Evolutionary conservation across 2,888 invertebrate species (phyloP), one percentile per base, ranked within the genome.

Genomic region (Dicyrtoma fusca): DNA sequence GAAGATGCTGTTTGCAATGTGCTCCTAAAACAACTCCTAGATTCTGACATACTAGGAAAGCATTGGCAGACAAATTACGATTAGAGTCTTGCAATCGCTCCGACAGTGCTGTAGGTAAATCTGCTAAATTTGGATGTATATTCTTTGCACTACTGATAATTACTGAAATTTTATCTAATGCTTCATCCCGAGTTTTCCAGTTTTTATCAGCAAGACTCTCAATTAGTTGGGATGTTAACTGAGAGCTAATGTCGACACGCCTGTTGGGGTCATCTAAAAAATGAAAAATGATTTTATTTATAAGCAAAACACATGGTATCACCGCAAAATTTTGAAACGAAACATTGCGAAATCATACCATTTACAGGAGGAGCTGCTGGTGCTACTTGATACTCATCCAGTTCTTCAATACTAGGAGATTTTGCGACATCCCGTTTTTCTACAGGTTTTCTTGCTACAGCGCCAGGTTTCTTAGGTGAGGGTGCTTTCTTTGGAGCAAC

Each of bases 1-100:
- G 86, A 19, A 95, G 88, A 82, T 95, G 92, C 63, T 88, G 88
- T 82, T 91, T 93, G 81, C 91, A 90, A 62, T 90, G 88, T 0
- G 90, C 83, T 0, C 97, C 96, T 89, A 97, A 91, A 0, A 94
- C 91, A 0, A 87, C 87, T 0, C 92, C 93, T 26, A 97, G 85
- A 42, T 87, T 87, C 81, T 94, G 91, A 82, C 95, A 94, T 74
- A 97, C 90, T 71, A 89, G 89, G 57, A 97, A 84, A 0, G 96
- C 89, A 17, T 90, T 89, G 81, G 92, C 92, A 0, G 94, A 94
- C 77, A 97, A 88, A 84, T 94, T 95, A 25, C 93, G 94, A 85
- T 97, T 97, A 61, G 95, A 94, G 83, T 97, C 97, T 0, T 90
- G 85, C 17, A 97, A 85, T 0, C 97, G 87, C 0, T 88, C 88